Base-by-base conservation (phyloP, 2,797 vertebrate genomes). In the Helarctos malayanus region DNA sequence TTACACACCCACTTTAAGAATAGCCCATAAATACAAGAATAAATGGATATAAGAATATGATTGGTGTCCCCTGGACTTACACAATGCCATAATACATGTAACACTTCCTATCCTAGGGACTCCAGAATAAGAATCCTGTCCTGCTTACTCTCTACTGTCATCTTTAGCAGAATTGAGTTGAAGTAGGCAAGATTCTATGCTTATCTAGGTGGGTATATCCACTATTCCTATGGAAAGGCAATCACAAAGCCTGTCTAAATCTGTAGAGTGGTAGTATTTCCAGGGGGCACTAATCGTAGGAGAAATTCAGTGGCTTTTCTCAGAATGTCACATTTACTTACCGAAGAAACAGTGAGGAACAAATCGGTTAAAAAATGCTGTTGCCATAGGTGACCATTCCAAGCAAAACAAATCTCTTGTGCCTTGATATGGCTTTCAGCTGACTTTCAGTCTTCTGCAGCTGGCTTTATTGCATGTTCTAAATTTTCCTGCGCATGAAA, bases 391-490 rank as follows among this genome's bases (percentile, higher is more conserved):
- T 92, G 49, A 92, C 76, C 21, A 63, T 35, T 94, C 59, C 52
- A 83, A 95, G 63, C 21, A 54, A 90, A 92, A 86, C 71, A 79
- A 90, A 49, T 41, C 71, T 71, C 35, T 45, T 68, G 21, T 71
- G 41, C 38, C 38, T 92, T 65, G 52, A 79, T 79, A 35, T 2
- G 71, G 41, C 92, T 91, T 87, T 81, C 19, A 71, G 56, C 49
- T 94, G 63, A 84, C 65, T 81, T 89, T 88, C 41, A 52, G 52
- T 65, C 80, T 91, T 97, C 65, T 69, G 69, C 69, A 93, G 63
- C 95, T 97, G 95, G 57, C 80, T 93, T 96, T 93, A 76, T 49
- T 94, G 91, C 86, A 80, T 32, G 14, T 73, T 86, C 73, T 91
- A 89, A 84, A 94, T 71, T 90, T 97, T 93, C 11, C 63, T 95